A percentile compares a stretch with the other conserved stretches of the same genome.
Conservation (phyloP, 2,888 invertebrate genomes). For the Tenthredo amoena region DNA sequence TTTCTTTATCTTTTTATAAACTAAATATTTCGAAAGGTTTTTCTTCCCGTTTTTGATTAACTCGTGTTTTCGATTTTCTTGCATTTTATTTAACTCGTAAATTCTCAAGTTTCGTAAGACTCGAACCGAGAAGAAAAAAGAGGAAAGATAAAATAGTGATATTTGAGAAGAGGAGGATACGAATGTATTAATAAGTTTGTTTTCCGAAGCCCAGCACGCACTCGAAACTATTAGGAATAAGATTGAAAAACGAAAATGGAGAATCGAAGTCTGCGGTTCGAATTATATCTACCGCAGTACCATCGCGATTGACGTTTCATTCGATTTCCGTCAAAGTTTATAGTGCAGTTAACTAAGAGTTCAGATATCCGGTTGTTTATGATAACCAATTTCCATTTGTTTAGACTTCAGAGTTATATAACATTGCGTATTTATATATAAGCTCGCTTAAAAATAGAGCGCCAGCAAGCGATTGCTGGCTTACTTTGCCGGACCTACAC, state of each 20-base stretch:
- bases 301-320: constrained; percentile 24
- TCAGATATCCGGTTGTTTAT: constrained; percentile 68
- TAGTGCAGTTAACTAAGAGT: neutral
- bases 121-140: neutral
- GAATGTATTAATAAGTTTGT: constrained; percentile 47
- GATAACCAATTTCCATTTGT: constrained; percentile 72
- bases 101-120: neutral
- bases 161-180: constrained; percentile 26
- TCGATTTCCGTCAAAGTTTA: constrained; percentile 19
- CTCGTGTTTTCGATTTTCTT: neutral
- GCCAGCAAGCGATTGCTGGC: constrained; percentile 49
- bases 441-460: constrained; percentile 70
- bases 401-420: constrained; percentile 70
- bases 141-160: constrained; percentile 2
- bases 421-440: constrained; percentile 70
- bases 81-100: neutral
- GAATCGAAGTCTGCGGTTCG: neutral
- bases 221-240: neutral
- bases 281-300: neutral
- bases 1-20: neutral
- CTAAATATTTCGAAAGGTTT: neutral
- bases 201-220: constrained; percentile 2
- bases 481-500: constrained; percentile 49
- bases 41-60: neutral
- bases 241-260: neutral